Evolutionary conservation across 2,888 invertebrate genomes (phyloP), one percentile per base, ranked within the genome.

Genomic region (Spatulosminthurus flaviceps): DNA sequence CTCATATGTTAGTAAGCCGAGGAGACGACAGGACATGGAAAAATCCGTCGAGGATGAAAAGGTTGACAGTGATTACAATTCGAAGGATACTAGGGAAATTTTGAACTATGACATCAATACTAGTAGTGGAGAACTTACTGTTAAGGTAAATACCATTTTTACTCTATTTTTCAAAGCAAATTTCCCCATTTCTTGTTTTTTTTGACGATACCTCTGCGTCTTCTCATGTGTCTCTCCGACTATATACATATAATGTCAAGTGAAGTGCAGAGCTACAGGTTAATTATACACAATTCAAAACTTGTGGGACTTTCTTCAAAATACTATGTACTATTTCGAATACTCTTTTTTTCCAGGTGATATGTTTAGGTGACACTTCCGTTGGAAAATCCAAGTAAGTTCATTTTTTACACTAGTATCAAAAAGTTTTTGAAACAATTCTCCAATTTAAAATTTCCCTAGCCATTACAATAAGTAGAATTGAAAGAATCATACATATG

Each of bases 361-460:
- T 90, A 82, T 84, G 90, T 84, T 86, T 90, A 9, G 90, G 90
- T 21, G 90, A 90, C 86, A 90, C 90, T 86, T 90, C 90, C 60
- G 90, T 90, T 60, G 90, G 90, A 66, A 90, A 90, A 87, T 90
- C 90, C 61, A 90, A 90, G 90, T 90, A 87, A 86, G 88, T 81
- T 74, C 28, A 41, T 67, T 34, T 66, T 13, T 16, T 21, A 24
- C 22, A 66, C 22, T 61, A n/a, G n/a, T n/a, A n/a, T n/a, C n/a
- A n/a, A n/a, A n/a, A n/a, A n/a, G n/a, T n/a, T n/a, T n/a, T n/a
- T n/a, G n/a, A n/a, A n/a, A n/a, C n/a, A n/a, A n/a, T n/a, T n/a
- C n/a, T n/a, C n/a, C n/a, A n/a, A n/a, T n/a, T n/a, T n/a, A n/a
- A n/a, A n/a, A n/a, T n/a, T n/a, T n/a, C n/a, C n/a, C n/a, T n/a